Base-by-base conservation (phyloP, 2,888 invertebrate species). In the Monochamus alternatus region DNA sequence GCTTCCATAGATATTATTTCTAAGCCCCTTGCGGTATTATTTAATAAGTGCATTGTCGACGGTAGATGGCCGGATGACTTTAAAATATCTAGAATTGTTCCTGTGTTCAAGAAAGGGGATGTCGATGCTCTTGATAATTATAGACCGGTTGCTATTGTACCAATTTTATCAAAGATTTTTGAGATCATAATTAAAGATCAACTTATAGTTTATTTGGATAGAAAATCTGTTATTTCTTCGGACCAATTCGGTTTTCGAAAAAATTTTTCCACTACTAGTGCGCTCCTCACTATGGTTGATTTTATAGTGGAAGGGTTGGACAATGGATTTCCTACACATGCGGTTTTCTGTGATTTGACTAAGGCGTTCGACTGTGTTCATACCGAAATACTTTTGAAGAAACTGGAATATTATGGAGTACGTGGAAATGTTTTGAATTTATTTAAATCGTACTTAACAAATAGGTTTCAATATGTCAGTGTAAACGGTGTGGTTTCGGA, bases 311-410 rank as follows among this genome's bases (percentile, higher is more conserved):
- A 62, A 8, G 62, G 32, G 3, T 4, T 62, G 9, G 62, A 62
- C 30, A 5, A 62, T 9, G 10, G 32, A 14, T 3, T 22, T 22
- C 9, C 5, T n/a, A 64, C 8, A 10, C 7, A 64, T 44, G 64
- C n/a, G 10, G 5, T n/a, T 14, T 7, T 64, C 5, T 64, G 64
- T 44, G 64, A 64, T 14, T 38, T 64, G 5, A 43, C 64, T 8
- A 44, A 64, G 8, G 64, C 64, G 3, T 44, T 64, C 14, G 43
- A 64, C 10, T 64, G 31, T 64, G 64, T 64, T 4, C n/a, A 64
- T 22, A 64, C 43, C 5, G 64, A 64, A 9, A 44, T 64, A 8
- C 14, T 64, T 31, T 12, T 64, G 9, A 3, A 4, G 12, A 64
- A 64, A 60, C 5, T 60, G 5, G 9, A 22, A 5, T 3, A 60